phyloP scores from a whole-genome alignment of 2,888 invertebrate genomes.

The Agrochola lota region DNA sequence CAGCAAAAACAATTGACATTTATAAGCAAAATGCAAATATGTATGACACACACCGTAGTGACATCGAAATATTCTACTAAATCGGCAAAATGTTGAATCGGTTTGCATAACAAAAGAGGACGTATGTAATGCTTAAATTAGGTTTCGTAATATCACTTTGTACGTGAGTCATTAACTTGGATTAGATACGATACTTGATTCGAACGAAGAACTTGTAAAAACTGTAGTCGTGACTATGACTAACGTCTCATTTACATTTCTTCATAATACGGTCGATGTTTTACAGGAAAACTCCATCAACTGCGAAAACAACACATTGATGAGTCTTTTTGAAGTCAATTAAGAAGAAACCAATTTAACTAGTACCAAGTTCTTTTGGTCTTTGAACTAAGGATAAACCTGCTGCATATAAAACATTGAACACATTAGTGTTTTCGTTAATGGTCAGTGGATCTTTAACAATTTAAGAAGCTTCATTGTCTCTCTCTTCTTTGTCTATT shows the following conservation, averaged over 20 bases:
- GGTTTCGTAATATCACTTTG: slow-evolving; percentile 59
- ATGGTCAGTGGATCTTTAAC: background rate
- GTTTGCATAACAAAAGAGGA: slow-evolving; percentile 48
- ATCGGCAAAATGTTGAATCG: slow-evolving; percentile 39
- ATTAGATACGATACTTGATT: slow-evolving; percentile 12
- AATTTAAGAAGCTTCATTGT: background rate
- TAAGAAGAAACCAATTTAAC: background rate
- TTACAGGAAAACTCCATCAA: slow-evolving; percentile 36
- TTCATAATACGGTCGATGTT: slow-evolving; percentile 2
- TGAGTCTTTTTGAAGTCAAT: background rate
- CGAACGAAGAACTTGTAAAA: slow-evolving; percentile 32
- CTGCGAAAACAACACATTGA: slow-evolving; percentile 11
- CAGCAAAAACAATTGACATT: slow-evolving; percentile 42
- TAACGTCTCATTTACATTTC: slow-evolving; percentile 33
- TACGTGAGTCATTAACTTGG: slow-evolving; percentile 50
- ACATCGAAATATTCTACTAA: slow-evolving; percentile 30
- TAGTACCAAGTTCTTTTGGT: background rate
- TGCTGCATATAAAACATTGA: background rate
- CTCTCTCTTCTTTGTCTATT: background rate
- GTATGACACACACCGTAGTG: slow-evolving; percentile 38
- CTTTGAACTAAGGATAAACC: background rate
- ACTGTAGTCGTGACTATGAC: slow-evolving; percentile 28
- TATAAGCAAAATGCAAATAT: slow-evolving; percentile 45
- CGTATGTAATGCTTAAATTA: slow-evolving; percentile 48
- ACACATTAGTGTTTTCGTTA: background rate